These are phyloP conservation scores for Caenorhabditis elegans DNA, from an alignment of 1,140 invertebrate species.

Conservation along the genomic window WBcel235 BX284604.4:7613001-7613500, in stretches of 20 bases:
- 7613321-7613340: slow-evolving; percentile 12
- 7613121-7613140: slow-evolving; percentile 29
- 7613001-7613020: not conserved
- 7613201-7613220: not conserved
- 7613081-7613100: not conserved
- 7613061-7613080: slow-evolving; percentile 20
- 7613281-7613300: slow-evolving; percentile 65
- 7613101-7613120: slow-evolving; percentile 20
- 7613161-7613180: not conserved
- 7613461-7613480: slow-evolving; percentile 8
- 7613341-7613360: slow-evolving; percentile 39
- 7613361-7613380: slow-evolving; percentile 51
- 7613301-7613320: slow-evolving; percentile 56
- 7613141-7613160: not conserved
- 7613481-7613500: slow-evolving; percentile 12
- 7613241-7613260: slow-evolving; percentile 57
- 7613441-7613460: not conserved
- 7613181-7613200: not conserved
- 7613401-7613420: slow-evolving; percentile 60
- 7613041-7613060: not conserved
- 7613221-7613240: not conserved
- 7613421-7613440: slow-evolving; percentile 47
- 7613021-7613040: not conserved
- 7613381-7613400: slow-evolving; percentile 56
- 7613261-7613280: slow-evolving; percentile 61